A percentile compares a stretch with the other conserved stretches of the same genome.
These are phyloP conservation scores for Elaphurus davidianus DNA, from an alignment of 2,113 vertebrate genomes.

Conservation along the genomic window DNA sequence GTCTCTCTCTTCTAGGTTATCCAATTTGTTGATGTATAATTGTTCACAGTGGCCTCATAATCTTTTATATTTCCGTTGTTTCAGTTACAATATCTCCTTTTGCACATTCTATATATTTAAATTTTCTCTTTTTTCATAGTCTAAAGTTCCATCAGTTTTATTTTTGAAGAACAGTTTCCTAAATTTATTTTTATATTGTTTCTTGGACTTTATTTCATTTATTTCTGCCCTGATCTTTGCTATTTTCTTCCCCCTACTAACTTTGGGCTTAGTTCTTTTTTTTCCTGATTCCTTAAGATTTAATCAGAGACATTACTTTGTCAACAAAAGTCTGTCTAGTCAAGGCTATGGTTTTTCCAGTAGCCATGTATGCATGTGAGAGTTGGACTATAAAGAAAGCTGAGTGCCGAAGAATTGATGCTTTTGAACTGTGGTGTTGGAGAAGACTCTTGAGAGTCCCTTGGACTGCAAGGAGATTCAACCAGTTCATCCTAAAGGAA, in stretches of 20 bases:
- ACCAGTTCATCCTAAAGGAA: accelerated
- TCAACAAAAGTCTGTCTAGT: background rate
- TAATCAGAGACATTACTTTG: background rate
- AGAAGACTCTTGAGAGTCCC: background rate
- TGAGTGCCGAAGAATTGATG: accelerated
- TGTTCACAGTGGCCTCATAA: background rate
- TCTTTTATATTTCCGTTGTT: background rate
- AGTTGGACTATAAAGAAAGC: background rate
- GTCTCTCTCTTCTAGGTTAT: background rate
- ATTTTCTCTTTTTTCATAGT: background rate
- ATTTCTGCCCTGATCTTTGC: background rate
- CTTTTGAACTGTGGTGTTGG: background rate
- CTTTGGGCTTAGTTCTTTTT: background rate
- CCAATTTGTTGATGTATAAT: background rate
- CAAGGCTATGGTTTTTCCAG: background rate
- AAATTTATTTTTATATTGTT: background rate
- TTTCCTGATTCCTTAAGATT: background rate
- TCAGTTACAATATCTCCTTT: background rate
- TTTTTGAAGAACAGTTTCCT: background rate
- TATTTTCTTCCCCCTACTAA: background rate
- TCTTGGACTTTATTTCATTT: background rate
- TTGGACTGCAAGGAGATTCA: background rate
- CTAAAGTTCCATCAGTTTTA: background rate
- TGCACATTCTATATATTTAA: background rate
- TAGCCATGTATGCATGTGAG: background rate